A percentile compares a stretch with the other conserved stretches of the same genome.
Evolutionary conservation across 2,113 vertebrate genomes (phyloP).

Genomic region (Laticauda laticaudata): DNA sequence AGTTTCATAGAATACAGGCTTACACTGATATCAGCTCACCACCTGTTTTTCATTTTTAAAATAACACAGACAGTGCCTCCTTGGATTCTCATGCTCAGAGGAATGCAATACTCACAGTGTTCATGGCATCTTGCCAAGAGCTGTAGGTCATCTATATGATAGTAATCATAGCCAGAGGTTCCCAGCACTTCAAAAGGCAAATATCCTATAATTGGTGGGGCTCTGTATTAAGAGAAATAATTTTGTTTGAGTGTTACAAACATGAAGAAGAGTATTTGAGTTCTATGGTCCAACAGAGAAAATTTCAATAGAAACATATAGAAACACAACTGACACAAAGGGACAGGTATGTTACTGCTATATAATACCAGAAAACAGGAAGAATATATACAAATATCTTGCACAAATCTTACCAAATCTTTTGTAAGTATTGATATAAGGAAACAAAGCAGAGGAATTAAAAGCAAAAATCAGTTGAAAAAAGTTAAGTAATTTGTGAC

Average conservation of each 20-base stretch:
- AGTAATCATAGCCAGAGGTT: constrained; percentile 83
- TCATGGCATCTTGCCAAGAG: constrained; percentile 79
- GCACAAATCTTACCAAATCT: background rate
- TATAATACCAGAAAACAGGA: background rate
- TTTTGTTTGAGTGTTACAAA: background rate
- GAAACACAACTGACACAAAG: background rate
- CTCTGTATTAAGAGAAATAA: constrained; percentile 58
- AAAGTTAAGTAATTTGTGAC: background rate
- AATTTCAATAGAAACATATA: background rate
- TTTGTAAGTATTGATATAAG: background rate
- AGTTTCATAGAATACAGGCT: background rate
- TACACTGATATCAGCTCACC: background rate
- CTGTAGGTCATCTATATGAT: constrained; percentile 81
- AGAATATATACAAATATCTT: background rate
- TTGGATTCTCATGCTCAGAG: background rate
- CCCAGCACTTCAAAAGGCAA: constrained; percentile 84
- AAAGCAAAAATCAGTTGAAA: background rate
- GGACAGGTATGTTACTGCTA: background rate
- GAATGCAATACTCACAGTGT: constrained; percentile 70
- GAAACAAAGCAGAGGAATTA: background rate
- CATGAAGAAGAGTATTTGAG: background rate
- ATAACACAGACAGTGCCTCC: background rate
- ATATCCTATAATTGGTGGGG: constrained; percentile 81
- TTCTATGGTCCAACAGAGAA: background rate
- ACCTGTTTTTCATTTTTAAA: background rate